phyloP scores from a whole-genome alignment of 2,797 vertebrate species.

The Myotis daubentonii region DNA sequence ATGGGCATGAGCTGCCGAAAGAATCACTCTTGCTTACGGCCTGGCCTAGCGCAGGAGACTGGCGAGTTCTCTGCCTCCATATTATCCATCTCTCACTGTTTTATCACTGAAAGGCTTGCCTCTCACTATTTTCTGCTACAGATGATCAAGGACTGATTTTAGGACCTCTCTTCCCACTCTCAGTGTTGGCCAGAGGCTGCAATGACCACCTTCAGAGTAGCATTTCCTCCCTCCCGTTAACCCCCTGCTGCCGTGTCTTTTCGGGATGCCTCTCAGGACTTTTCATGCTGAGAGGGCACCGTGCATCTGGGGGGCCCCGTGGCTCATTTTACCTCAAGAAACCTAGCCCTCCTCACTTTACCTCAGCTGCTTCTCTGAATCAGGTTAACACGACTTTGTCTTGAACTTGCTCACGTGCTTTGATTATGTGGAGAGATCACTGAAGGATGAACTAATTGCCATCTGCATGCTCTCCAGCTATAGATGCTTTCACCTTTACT shows the following conservation, averaged over 20 bases:
- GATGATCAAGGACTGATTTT: neutral
- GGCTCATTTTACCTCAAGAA: neutral
- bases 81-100: neutral
- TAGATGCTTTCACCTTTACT: neutral
- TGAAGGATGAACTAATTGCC: neutral
- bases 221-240: neutral
- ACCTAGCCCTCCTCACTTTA: neutral
- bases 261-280: neutral
- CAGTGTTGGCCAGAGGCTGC: neutral
- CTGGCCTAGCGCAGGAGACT: neutral
- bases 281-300: neutral
- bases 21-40: neutral
- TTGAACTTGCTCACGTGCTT: neutral
- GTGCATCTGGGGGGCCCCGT: neutral
- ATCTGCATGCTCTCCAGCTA: neutral
- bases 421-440: neutral
- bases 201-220: neutral
- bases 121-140: neutral
- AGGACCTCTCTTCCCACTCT: neutral
- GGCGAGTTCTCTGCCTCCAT: neutral
- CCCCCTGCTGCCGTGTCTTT: neutral
- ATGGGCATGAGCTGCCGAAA: neutral
- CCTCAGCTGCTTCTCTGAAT: neutral
- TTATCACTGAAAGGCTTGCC: neutral
- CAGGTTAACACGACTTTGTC: neutral